Evolutionary conservation across 1,140 invertebrate genomes (phyloP).

Genomic region (Vanessa tameamea): DNA sequence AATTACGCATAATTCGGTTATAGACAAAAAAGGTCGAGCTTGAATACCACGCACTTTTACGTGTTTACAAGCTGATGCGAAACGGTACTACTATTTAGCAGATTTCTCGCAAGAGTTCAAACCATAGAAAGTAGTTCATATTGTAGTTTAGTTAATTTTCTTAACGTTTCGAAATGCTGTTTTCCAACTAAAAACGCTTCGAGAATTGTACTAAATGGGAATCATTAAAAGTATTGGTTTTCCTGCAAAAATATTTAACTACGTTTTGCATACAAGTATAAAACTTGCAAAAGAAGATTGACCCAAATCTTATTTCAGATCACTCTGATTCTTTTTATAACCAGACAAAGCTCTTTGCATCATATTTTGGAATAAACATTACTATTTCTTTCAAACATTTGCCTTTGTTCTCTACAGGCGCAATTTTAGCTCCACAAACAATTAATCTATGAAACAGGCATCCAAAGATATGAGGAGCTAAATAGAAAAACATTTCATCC

Average conservation of each 20-base stretch:
- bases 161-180: not conserved
- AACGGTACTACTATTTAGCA: constrained; percentile 32
- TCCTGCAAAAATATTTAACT: not conserved
- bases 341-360: constrained; percentile 4
- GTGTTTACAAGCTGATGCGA: constrained; percentile 18
- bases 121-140: constrained; percentile 21
- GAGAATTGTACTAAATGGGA: not conserved
- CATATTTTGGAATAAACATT: constrained; percentile 4
- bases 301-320: not conserved
- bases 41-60: constrained; percentile 13
- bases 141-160: constrained; percentile 21
- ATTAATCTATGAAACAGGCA: constrained; percentile 31
- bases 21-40: constrained; percentile 22
- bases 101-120: constrained; percentile 22
- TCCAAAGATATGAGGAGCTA: constrained; percentile 32
- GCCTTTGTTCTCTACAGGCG: constrained; percentile 29
- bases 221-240: constrained; percentile 1
- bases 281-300: not conserved
- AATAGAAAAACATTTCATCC: constrained; percentile 29
- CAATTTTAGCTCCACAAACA: constrained; percentile 31
- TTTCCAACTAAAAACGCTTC: not conserved
- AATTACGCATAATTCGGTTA: not conserved
- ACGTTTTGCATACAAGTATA: not conserved
- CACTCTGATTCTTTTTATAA: constrained; percentile 10
- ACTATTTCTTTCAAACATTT: constrained; percentile 20